phyloP scores from a whole-genome alignment of 1,140 invertebrate species.

The Cydia fagiglandana region DNA sequence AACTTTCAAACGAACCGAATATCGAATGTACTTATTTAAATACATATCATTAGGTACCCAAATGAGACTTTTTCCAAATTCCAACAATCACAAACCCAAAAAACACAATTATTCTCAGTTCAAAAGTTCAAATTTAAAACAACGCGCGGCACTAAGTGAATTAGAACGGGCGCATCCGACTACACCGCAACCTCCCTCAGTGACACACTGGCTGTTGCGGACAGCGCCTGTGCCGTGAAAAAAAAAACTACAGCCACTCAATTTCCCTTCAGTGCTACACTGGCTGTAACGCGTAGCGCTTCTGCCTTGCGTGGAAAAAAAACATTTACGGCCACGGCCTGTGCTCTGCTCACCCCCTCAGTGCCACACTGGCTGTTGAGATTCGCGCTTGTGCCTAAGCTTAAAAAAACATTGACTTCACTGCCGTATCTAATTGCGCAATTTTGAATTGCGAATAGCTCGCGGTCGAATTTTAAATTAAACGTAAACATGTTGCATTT shows the following conservation, averaged over 20 bases:
- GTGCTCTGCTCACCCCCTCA: background rate
- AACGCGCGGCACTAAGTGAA: constrained; percentile 16
- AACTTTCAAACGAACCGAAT: no score
- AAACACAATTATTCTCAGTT: background rate
- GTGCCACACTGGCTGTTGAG: background rate
- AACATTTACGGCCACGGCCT: background rate
- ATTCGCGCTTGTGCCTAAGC: background rate
- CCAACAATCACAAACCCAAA: background rate
- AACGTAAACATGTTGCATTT: constrained; percentile 8
- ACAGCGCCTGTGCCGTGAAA: background rate
- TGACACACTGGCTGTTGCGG: constrained; percentile 13
- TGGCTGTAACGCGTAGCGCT: no score
- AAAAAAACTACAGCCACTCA: background rate
- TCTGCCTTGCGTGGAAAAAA: no score
- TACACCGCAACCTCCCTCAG: background rate
- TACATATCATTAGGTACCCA: background rate
- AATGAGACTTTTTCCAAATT: background rate
- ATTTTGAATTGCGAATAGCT: constrained; percentile 28
- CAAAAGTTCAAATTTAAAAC: background rate
- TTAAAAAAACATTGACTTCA: background rate
- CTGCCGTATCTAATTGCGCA: background rate
- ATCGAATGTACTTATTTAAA: no score
- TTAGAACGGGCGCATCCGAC: background rate
- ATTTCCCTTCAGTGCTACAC: no score
- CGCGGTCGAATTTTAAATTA: constrained; percentile 36